Base-by-base conservation (phyloP, 2,888 invertebrate species). In the Nesidiocoris tenuis region DNA sequence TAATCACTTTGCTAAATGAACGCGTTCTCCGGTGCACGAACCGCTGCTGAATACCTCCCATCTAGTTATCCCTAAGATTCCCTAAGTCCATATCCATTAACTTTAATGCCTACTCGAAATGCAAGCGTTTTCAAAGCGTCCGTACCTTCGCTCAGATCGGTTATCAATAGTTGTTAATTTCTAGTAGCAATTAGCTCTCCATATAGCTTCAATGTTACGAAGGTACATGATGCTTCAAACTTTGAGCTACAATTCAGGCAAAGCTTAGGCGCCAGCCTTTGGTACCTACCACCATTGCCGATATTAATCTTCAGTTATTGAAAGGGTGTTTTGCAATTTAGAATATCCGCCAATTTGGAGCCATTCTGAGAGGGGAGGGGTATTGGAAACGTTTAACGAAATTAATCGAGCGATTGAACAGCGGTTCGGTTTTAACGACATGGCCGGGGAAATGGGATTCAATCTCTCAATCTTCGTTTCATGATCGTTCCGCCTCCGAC, bases 1-100 rank as follows among this genome's bases (percentile, higher is more conserved):
- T 67, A 56, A 67, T 67, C 67, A 67, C 67, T 67, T 67, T 55
- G 67, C 67, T 67, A 56, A 67, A 67, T 67, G 67, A 67, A 67
- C 67, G 56, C 55, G 39, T 39, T 39, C 39, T 39, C 12, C 12
- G 5, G 39, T 39, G 39, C 39, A 39, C 39, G 39, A 39, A 39
- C 39, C 12, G 39, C 39, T 3, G 39, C 56, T 56, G 67, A 56
- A 67, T 67, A 67, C 67, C 54, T 65, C 65, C 67, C 67, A 67
- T 67, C 67, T 67, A 39, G 67, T 67, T 67, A 67, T 67, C 17
- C 54, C 12, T n/a, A 39, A 9, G 65, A 19, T 17, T 56, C 22
- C 39, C 18, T 7, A 39, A 39, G 39, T 39, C 65, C 25, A 1
- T 25, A 5, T 18, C 39, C 67, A 65, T 65, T 39, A 65, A 65